Evolutionary conservation across 1,140 invertebrate species (phyloP), one percentile per base, ranked within the genome.

Genomic region (Macrosteles quadrilineatus): DNA sequence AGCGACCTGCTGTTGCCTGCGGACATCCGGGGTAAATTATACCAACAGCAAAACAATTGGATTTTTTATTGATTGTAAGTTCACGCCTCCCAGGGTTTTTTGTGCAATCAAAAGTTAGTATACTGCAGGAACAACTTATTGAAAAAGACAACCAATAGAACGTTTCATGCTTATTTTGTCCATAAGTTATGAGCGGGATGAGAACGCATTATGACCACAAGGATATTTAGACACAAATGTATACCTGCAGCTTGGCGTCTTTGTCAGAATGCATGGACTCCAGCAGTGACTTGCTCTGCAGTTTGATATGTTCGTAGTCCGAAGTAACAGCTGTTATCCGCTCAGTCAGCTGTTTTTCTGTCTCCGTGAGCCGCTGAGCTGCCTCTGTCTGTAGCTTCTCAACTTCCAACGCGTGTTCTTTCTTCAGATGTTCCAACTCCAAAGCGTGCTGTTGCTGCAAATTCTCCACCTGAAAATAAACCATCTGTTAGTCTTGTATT

Each of bases 1-100:
- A 69, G 67, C 76, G 76, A 17, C 78, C 69, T 23, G 79, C 77
- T 0, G 77, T 76, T 14, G 79, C 77, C 78, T 83, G 78, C 36
- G 78, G n/a, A n/a, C n/a, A n/a, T n/a, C n/a, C n/a, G n/a, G n/a
- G n/a, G n/a, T n/a, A n/a, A n/a, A n/a, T n/a, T n/a, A n/a, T n/a
- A n/a, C n/a, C n/a, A n/a, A n/a, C n/a, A n/a, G n/a, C n/a, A n/a
- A n/a, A n/a, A n/a, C n/a, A n/a, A n/a, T n/a, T n/a, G n/a, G n/a
- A n/a, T n/a, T n/a, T n/a, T n/a, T n/a, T n/a, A n/a, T n/a, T n/a
- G n/a, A n/a, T n/a, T n/a, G n/a, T n/a, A n/a, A n/a, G n/a, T n/a
- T n/a, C n/a, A n/a, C n/a, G n/a, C n/a, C n/a, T n/a, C n/a, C n/a
- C n/a, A n/a, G n/a, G n/a, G n/a, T n/a, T n/a, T n/a, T n/a, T n/a